These are phyloP conservation scores for Entosphenus tridentatus DNA, from an alignment of 2,113 vertebrate genomes.

Conservation along the genomic window DNA sequence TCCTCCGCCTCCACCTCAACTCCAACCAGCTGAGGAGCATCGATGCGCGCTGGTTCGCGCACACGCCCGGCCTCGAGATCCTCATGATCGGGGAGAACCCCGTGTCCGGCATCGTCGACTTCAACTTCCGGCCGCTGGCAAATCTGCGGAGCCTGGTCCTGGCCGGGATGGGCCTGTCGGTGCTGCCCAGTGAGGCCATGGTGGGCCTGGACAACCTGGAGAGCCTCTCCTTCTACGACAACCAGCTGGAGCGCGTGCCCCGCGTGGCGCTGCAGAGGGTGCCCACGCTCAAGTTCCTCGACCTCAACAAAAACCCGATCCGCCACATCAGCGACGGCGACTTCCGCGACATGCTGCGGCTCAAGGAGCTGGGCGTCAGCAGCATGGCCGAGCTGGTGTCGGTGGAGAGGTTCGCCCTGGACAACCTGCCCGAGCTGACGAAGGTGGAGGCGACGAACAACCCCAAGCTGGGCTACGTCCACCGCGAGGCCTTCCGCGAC, in stretches of 20 bases:
- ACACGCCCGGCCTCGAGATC: conserved; percentile 79
- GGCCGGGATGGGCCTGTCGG: conserved; percentile 90
- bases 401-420: conserved; percentile 54
- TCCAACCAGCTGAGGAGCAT: conserved; percentile 73
- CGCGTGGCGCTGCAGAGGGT: conserved; percentile 79
- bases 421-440: conserved; percentile 82
- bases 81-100: conserved; percentile 98
- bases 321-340: conserved; percentile 81
- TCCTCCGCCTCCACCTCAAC: conserved; percentile 80
- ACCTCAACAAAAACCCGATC: conserved; percentile 91
- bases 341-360: conserved; percentile 69
- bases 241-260: conserved; percentile 57
- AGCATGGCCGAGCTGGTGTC: conserved; percentile 88
- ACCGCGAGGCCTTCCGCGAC: conserved; percentile 58
- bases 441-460: conserved; percentile 95
- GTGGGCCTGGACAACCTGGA: conserved; percentile 82
- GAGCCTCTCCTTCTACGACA: conserved; percentile 91
- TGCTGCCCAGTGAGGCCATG: conserved; percentile 75
- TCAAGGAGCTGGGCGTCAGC: conserved; percentile 87
- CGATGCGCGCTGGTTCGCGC: conserved; percentile 78
- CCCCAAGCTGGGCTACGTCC: conserved; percentile 69
- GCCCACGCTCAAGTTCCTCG: conserved; percentile 80
- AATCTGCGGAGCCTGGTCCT: conserved; percentile 73
- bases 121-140: conserved; percentile 69
- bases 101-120: conserved; percentile 63